Conservation (phyloP, 2,797 vertebrate genomes). For the Molothrus aeneus region DNA sequence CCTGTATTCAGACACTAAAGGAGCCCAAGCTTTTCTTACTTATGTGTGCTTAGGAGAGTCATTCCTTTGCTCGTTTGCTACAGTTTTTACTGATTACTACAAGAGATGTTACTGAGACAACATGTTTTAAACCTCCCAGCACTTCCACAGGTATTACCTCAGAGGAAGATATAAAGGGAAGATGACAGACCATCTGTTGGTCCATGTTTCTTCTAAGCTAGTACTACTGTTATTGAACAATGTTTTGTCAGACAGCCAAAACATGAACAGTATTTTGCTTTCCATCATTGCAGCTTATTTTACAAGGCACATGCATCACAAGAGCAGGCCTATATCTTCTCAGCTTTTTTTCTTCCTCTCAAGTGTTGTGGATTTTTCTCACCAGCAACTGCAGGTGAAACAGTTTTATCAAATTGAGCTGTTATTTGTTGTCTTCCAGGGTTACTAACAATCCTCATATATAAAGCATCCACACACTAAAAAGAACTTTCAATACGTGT, state of each 20-base stretch:
- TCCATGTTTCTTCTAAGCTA: background rate
- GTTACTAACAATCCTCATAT: background rate
- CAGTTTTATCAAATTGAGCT: background rate
- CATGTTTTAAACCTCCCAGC: background rate
- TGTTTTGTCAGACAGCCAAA: background rate
- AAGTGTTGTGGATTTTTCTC: background rate
- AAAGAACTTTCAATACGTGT: background rate
- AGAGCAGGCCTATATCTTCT: background rate
- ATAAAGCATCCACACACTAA: background rate
- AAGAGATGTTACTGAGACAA: background rate
- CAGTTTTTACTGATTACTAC: background rate
- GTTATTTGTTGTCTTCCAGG: background rate
- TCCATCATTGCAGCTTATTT: background rate
- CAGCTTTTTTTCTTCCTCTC: background rate
- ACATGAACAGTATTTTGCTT: background rate
- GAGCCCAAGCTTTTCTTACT: background rate
- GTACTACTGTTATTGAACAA: background rate
- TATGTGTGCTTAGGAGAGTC: background rate
- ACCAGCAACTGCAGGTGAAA: background rate
- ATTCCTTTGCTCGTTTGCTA: background rate
- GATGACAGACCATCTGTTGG: background rate
- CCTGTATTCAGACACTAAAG: background rate
- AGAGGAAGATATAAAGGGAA: background rate
- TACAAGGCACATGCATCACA: fast-evolving
- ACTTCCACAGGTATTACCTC: background rate